A percentile compares a stretch with the other conserved stretches of the same genome.
phyloP scores from a whole-genome alignment of 2,888 invertebrate genomes.

The Mactromeris polynyma region DNA sequence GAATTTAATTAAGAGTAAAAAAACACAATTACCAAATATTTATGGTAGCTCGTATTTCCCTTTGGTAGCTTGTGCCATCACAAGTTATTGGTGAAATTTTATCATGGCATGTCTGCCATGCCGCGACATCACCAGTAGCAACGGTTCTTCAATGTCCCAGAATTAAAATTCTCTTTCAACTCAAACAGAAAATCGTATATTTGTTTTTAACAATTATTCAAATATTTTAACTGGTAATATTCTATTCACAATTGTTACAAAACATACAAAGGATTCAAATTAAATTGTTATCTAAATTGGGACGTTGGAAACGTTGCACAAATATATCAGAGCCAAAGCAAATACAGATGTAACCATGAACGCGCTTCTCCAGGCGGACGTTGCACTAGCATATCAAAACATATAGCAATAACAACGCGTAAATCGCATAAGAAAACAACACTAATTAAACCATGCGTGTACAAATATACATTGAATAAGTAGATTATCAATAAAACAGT shows the following conservation, averaged over 20 bases:
- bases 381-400: neutral
- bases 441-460: neutral
- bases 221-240: neutral
- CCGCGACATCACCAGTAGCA: neutral
- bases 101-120: neutral
- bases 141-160: neutral
- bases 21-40: conserved; percentile 34
- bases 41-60: conserved; percentile 25
- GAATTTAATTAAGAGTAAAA: neutral
- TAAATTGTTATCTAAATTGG: neutral
- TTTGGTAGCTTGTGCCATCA: neutral
- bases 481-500: neutral
- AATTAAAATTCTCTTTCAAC: neutral
- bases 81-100: neutral
- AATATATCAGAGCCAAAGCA: neutral
- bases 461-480: neutral
- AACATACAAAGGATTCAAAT: neutral
- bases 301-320: neutral
- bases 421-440: neutral
- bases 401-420: neutral
- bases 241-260: neutral
- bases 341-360: neutral
- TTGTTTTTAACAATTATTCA: neutral
- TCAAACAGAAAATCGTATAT: neutral
- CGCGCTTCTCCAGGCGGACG: neutral